Evolutionary conservation across 2,797 vertebrate species (phyloP).

Genomic region (Acanthis flammea): DNA sequence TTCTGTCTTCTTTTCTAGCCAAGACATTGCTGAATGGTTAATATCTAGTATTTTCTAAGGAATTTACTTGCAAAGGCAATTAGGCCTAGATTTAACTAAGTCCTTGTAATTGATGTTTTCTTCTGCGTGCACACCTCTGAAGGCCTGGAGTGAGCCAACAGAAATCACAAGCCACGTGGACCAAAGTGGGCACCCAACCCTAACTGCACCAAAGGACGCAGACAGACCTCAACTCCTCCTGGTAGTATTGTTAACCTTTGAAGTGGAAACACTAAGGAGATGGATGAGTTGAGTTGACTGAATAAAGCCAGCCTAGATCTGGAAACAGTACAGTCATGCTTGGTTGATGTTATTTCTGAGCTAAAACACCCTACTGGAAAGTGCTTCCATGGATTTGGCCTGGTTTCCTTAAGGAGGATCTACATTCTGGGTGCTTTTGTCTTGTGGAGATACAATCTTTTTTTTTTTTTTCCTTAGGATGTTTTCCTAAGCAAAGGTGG

Average conservation of each 20-base stretch:
- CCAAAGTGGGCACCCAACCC: not conserved
- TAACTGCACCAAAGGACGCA: not conserved
- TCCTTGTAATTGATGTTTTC: not conserved
- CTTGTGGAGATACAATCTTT: not conserved
- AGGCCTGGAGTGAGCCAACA: not conserved
- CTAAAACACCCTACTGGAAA: not conserved
- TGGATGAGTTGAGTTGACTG: not conserved
- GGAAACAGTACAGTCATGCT: not conserved
- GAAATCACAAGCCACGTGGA: not conserved
- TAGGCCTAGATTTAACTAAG: not conserved
- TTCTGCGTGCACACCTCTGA: not conserved
- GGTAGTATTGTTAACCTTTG: not conserved
- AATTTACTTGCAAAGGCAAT: not conserved
- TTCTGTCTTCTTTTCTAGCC: not conserved
- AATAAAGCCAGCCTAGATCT: not conserved
- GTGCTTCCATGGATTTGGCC: not conserved
- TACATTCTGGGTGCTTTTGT: not conserved
- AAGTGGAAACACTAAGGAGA: not conserved
- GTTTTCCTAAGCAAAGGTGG: not conserved
- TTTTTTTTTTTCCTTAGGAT: too few species aligned
- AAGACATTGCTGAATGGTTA: not conserved
- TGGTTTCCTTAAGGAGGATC: not conserved
- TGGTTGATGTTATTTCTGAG: not conserved
- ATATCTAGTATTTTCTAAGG: not conserved
- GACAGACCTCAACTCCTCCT: not conserved